Conservation (phyloP, 2,888 invertebrate genomes). For the Ametastegia equiseti region DNA sequence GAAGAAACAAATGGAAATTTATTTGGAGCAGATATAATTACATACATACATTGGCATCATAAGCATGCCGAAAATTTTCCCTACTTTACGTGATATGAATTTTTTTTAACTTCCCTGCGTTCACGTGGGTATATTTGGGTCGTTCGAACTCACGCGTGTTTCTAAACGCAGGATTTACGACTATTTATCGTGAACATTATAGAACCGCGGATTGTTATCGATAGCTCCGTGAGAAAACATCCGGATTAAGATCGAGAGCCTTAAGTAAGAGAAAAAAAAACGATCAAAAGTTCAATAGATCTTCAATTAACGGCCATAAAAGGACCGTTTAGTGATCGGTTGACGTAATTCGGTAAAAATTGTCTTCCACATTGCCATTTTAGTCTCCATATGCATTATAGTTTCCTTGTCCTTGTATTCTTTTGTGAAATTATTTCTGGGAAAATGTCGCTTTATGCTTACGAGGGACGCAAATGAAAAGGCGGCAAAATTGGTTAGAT, state of each 20-base stretch:
- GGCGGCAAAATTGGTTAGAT: too few relatives aligned
- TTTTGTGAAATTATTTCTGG: too few relatives aligned
- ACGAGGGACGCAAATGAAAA: too few relatives aligned
- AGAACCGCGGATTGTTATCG: conserved; percentile 14
- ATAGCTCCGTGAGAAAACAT: background rate
- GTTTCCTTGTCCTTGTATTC: background rate
- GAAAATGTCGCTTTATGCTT: too few relatives aligned
- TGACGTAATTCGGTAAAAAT: background rate
- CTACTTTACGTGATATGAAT: background rate
- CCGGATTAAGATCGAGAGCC: conserved; percentile 25
- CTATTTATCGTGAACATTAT: background rate
- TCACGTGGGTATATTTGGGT: background rate
- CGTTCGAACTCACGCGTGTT: background rate
- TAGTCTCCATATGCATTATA: background rate
- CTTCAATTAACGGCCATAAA: background rate
- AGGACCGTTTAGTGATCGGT: background rate
- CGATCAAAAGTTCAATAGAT: conserved; percentile 1
- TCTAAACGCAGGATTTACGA: background rate
- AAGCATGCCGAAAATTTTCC: background rate
- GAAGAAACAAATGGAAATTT: background rate
- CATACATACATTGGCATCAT: too few relatives aligned
- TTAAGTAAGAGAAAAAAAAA: background rate
- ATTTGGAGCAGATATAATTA: background rate
- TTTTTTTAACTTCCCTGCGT: background rate
- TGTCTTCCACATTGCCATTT: background rate